Base-by-base conservation (phyloP, 2,888 invertebrate genomes). In the Lasius fuliginosus region DNA sequence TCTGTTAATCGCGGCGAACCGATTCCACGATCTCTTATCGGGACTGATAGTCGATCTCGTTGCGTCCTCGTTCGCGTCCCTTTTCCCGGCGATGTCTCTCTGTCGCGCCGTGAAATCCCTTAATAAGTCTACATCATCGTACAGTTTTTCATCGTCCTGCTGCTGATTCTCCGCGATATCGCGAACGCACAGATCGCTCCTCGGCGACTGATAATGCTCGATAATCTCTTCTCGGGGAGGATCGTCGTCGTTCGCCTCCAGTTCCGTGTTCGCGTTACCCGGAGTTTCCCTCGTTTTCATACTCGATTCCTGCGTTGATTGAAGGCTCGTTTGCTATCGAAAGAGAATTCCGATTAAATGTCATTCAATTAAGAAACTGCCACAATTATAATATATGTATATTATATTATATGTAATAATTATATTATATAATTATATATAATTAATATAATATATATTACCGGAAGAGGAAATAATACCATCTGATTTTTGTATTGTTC, bases 181-280 rank as follows among this genome's bases (percentile, higher is more conserved):
- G 33, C 56, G 82, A 84, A 79, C 71, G 71, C 79, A 67, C 49
- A 62, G 49, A 1, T 92, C 89, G 1, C 60, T 77, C 36, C 89
- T 90, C 4, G 94, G 94, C 4, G 87, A 92, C 82, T 94, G 92
- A 85, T 94, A 94, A 86, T 94, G 93, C 65, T 93, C 93, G 4
- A 75, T 23, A 23, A 23, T 67, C 0, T 92, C 92, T 4, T 89
- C 82, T 62, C 71, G 36, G 3, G 36, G 3, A 27, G 12, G 33
- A 0, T 15, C 62, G 12, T 15, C 56, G 12, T 40, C 27, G 23
- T 46, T 71, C 30, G 27, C 11, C 5, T 68, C 40, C 12, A 33
- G 11, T 46, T 53, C 42, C 8, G 65, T 33, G 3, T 27, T 30
- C 5, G 9, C 9, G 6, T 60, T 15, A n/a, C 23, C 18, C 15